Base-by-base conservation (phyloP, 2,113 vertebrate species). In the Helogale parvula region DNA sequence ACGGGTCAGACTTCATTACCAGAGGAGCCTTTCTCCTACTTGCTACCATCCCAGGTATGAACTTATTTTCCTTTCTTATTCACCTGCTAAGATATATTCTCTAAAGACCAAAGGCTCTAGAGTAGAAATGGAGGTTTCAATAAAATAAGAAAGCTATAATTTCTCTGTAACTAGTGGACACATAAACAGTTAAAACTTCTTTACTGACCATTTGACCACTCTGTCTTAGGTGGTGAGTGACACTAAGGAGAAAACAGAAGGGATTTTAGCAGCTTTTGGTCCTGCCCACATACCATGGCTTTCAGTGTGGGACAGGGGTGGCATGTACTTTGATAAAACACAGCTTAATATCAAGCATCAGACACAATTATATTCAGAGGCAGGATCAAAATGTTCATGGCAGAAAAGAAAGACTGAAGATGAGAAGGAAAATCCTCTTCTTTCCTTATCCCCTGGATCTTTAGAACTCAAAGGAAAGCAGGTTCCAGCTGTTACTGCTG, bases 41-140 rank as follows among this genome's bases (percentile, higher is more conserved):
- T 84, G 91, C 47, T 96, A 97, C 96, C 93, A 98, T 97, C 3
- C 91, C 95, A 92, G 96, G 94, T 97, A 95, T 95, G 96, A 98
- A 94, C 96, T 98, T 97, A 98, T 96, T 98, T 97, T 97, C 90
- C 38, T 81, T 17, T 95, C 74, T 97, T 93, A 63, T 89, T 71
- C 7, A 96, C 38, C 96, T 98, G 93, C 97, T 98, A 97, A 94
- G 92, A 96, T 85, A 87, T 95, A 87, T 90, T 87, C 86, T 63
- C 63, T 81, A 69, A 95, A 90, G 41, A 89, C 63, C 5, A 88
- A 86, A 90, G 83, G 29, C 8, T 87, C 27, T 57, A 68, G 77
- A 94, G n/a, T 45, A 92, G 35, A 95, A 90, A 79, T 65, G 52
- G 57, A 84, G 25, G 23, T 79, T 87, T 95, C 66, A 65, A 15